Evolutionary conservation across 2,888 invertebrate species (phyloP), one percentile per base, ranked within the genome.

Genomic region (Cacoxenus indagator): DNA sequence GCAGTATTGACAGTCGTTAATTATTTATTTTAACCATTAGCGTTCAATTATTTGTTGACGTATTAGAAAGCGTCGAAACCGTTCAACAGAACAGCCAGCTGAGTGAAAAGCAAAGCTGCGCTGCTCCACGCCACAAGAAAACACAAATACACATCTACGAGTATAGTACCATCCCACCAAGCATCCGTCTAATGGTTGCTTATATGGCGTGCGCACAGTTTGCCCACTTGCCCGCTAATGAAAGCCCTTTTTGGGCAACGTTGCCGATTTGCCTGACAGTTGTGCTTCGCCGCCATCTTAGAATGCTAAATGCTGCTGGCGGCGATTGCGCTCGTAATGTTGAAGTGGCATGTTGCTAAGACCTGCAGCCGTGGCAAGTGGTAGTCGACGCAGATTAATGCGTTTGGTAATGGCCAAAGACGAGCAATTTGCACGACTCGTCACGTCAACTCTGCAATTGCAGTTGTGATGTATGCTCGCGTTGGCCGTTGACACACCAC

Each of bases 11-110:
- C 75, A 73, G 73, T 73, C 70, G 65, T 75, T 75, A 74, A 74
- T 74, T 73, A 74, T 75, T 75, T 75, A 75, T 72, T 75, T 74
- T 72, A 69, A 65, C 72, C 72, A 73, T 74, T 73, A 73, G 74
- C 72, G 72, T 72, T 73, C 75, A 73, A 74, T 73, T 74, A 73
- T 69, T 68, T 69, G 67, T 69, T 68, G 75, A 74, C 71, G 67
- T 72, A 74, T 74, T 75, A 75, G 75, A 75, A 74, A 74, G 73
- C 73, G 55, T 43, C 65, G 54, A n/a, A n/a, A n/a, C n/a, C n/a
- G n/a, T n/a, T n/a, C 51, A 62, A 65, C 70, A 65, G 64, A 67
- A 57, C 65, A 64, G 3, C n/a, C 17, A 51, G 31, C 54, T 51
- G 22, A 51, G 17, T 59, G 74, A 54, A 22, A 62, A 74, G 67